Evolutionary conservation across 2,797 vertebrate species (phyloP).

Genomic region (Hafferia zeledoni): DNA sequence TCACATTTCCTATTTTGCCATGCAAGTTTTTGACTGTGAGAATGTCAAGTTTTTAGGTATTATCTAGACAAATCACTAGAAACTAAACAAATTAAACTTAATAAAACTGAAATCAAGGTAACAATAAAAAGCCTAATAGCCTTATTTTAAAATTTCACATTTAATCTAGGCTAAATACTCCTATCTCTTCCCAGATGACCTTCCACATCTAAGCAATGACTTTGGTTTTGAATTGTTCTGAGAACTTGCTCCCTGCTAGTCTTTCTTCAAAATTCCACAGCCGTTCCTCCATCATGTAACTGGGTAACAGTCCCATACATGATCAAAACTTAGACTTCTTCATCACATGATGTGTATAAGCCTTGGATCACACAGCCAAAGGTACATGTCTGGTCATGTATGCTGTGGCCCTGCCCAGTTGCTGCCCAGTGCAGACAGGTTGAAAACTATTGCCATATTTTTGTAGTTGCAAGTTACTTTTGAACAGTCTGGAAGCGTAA

Average conservation of each 20-base stretch:
- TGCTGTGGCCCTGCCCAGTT: background rate
- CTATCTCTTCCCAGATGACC: background rate
- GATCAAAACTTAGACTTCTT: background rate
- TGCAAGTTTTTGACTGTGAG: background rate
- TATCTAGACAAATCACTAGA: background rate
- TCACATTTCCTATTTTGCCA: background rate
- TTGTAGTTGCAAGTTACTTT: background rate
- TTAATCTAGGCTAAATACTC: background rate
- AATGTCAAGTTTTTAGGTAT: background rate
- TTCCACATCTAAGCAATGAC: background rate
- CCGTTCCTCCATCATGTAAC: background rate
- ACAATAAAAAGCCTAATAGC: background rate
- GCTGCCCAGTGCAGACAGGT: background rate
- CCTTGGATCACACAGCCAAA: background rate
- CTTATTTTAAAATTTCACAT: background rate
- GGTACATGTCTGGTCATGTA: constrained; percentile 3
- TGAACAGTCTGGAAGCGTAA: background rate
- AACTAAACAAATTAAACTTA: background rate
- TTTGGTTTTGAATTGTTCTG: background rate
- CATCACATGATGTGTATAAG: background rate
- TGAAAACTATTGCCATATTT: background rate
- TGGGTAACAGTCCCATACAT: background rate
- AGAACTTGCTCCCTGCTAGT: background rate
- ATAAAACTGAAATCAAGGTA: background rate
- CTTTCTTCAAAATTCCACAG: constrained; percentile 12